A percentile compares a stretch with the other conserved stretches of the same genome.
Conservation (phyloP, 1,140 invertebrate genomes). For the Drosophila baimaii region DNA sequence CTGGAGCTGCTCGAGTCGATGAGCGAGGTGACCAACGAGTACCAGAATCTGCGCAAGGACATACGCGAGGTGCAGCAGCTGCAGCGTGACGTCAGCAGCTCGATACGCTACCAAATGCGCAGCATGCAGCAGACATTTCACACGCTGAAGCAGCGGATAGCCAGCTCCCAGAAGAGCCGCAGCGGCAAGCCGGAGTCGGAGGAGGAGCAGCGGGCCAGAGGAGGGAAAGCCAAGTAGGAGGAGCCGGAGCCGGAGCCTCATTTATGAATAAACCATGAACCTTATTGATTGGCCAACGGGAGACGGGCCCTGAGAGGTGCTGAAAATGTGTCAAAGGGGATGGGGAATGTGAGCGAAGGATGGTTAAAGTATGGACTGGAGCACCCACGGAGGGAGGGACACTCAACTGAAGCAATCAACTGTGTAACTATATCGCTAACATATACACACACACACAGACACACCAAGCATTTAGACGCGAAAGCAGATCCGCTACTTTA, state of each 20-base stretch:
- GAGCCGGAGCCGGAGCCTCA: neutral
- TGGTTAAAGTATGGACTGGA: neutral
- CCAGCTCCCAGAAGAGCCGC: conserved; percentile 56
- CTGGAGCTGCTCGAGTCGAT: conserved; percentile 86
- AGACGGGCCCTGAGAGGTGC: conserved; percentile 10
- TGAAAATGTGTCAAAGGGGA: conserved; percentile 36
- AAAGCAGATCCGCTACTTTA: conserved; percentile 48
- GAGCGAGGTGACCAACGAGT: conserved; percentile 86
- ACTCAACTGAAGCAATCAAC: conserved; percentile 52
- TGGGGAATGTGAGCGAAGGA: neutral
- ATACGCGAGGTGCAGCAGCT: conserved; percentile 86
- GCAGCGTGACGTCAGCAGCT: conserved; percentile 86
- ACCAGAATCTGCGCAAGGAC: conserved; percentile 86
- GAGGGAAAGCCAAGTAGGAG: neutral
- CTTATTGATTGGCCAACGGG: conserved; percentile 62
- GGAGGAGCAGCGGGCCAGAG: conserved; percentile 23
- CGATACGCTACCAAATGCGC: conserved; percentile 84
- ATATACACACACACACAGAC: conserved; percentile 21
- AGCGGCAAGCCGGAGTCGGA: conserved; percentile 31
- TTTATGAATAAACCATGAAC: conserved; percentile 64
- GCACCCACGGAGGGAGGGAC: too few relatives aligned
- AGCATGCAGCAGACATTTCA: conserved; percentile 82
- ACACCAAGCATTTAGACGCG: conserved; percentile 49
- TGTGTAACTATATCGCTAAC: conserved; percentile 45
- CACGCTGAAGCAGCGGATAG: conserved; percentile 79